Percentiles rank a stretch among this genome's conserved stretches.
Evolutionary conservation across 2,888 invertebrate species (phyloP).

Genomic region (Drepana falcataria): DNA sequence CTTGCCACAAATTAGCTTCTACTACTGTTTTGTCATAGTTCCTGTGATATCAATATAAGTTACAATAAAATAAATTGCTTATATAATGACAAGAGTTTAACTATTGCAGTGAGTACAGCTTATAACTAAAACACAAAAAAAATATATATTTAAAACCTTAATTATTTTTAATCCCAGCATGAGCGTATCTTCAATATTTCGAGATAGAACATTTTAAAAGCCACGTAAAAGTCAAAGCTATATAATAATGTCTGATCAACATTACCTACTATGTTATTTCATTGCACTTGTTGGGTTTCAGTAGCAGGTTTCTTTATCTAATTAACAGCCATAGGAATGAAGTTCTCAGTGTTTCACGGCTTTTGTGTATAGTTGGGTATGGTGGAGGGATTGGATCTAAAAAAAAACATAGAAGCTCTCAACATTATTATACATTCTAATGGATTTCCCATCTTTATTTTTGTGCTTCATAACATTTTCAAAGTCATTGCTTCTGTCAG

Average conservation of each 20-base stretch:
- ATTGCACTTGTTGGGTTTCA: conserved; percentile 17
- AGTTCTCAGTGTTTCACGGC: not conserved
- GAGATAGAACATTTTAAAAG: no score
- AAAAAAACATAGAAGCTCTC: not conserved
- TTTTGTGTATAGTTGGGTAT: conserved; percentile 5
- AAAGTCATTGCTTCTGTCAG: not conserved
- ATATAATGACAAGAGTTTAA: no score
- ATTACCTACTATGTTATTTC: conserved; percentile 3
- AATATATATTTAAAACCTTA: no score
- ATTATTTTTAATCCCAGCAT: no score
- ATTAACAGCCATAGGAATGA: conserved; percentile 15
- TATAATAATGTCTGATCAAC: not conserved
- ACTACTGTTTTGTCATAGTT: no score
- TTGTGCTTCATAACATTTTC: not conserved
- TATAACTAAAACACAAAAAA: no score
- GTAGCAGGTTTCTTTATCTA: conserved; percentile 15
- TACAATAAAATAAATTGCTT: no score
- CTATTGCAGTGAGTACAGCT: no score
- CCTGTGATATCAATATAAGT: no score
- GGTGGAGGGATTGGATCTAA: conserved; percentile 1
- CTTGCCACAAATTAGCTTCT: no score
- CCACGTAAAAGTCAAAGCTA: no score
- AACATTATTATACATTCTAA: conserved; percentile 1
- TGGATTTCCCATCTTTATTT: not conserved
- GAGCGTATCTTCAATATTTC: no score